Base-by-base conservation (phyloP, 1,140 invertebrate genomes). In the Leptopilina clavipes region DNA sequence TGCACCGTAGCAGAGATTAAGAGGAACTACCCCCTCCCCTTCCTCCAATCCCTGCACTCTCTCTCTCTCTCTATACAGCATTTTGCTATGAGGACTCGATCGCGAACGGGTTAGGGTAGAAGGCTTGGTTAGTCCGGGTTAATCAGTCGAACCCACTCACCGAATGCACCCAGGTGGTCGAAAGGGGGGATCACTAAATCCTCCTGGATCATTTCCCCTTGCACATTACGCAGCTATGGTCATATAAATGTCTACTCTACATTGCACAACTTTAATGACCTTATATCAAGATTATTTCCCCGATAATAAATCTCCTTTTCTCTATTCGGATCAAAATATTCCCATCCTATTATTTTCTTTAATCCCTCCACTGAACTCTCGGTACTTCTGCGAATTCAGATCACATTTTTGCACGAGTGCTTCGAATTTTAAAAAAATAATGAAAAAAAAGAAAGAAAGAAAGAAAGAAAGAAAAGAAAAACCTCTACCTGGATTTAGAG, bases 141-240 rank as follows among this genome's bases (percentile, higher is more conserved):
- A 81, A 81, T 81, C 80, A 81, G 77, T 81, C 80, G 77, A 79
- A 76, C 77, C 71, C 76, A 75, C 74, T 81, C 78, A 81, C 79
- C 75, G 80, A 79, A 80, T 77, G 79, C 74, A 78, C 77, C 83
- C 82, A 84, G 83, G 83, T 82, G 83, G 81, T 80, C 81, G 81
- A 5, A 31, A n/a, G n/a, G 25, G 37, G 37, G 37, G 73, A 77
- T 76, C 56, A 76, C 79, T 79, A 76, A 81, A 81, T 81, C 81
- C 81, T 72, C 76, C 79, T 79, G 80, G 78, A 78, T 80, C 78
- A 78, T 79, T 79, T 77, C 79, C 78, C 72, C 75, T 71, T 76
- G 74, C 52, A 54, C 70, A 72, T 76, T 76, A 76, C 45, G 17
- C 59, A 31, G 22, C 59, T 31, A 65, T 65, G 22, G 59, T 65